phyloP scores from a whole-genome alignment of 2,797 vertebrate species.

The Cercopithecus neglectus region DNA sequence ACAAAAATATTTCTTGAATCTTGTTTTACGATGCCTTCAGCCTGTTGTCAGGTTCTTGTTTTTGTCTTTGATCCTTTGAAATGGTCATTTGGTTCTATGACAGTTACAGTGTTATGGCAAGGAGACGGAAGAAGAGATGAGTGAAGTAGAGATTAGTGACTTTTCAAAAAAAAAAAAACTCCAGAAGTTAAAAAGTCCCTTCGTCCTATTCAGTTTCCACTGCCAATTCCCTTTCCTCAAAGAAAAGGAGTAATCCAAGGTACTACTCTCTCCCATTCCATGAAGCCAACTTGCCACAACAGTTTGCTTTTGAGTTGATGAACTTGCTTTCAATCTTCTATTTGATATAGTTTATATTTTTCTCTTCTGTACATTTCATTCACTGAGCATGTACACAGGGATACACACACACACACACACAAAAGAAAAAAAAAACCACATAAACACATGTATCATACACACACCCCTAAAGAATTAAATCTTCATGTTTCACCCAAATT shows the following conservation, averaged over 20 bases:
- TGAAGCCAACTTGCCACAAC: neutral
- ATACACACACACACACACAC: neutral
- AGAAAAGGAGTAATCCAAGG: neutral
- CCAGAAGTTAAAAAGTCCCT: constrained; percentile 24
- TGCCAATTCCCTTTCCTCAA: constrained; percentile 2
- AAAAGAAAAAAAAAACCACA: neutral
- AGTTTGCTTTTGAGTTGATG: neutral
- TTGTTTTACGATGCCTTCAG: constrained; percentile 64
- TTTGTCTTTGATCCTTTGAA: constrained; percentile 68
- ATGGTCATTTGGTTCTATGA: constrained; percentile 65
- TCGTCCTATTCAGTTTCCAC: constrained; percentile 55
- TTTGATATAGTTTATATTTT: neutral
- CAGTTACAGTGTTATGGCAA: constrained; percentile 65
- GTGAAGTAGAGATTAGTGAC: neutral
- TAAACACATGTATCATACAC: neutral
- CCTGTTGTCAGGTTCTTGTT: constrained; percentile 46
- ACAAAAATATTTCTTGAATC: constrained; percentile 73
- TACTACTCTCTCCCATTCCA: neutral
- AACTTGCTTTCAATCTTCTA: constrained; percentile 6
- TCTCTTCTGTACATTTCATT: constrained; percentile 30
- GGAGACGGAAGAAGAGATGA: constrained; percentile 35
- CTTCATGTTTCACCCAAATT: neutral
- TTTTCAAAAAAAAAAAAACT: constrained; percentile 38
- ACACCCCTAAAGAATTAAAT: constrained; percentile 3
- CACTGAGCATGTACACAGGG: neutral